These are phyloP conservation scores for Tiaroga cobitis DNA, from an alignment of 2,797 vertebrate species.

Conservation along the genomic window DNA sequence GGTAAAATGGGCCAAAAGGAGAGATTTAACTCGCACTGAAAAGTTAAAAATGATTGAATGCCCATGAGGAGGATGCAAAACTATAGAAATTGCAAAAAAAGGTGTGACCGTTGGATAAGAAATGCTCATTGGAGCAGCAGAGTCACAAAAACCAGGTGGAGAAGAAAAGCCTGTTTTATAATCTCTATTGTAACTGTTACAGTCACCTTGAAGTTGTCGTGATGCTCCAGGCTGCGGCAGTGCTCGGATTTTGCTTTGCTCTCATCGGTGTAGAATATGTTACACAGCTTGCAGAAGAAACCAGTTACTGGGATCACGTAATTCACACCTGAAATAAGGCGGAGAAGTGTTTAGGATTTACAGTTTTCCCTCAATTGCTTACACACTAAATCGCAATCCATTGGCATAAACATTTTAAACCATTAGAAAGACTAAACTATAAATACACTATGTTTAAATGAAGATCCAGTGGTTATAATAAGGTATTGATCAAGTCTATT, in stretches of 20 bases:
- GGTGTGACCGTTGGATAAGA: neutral
- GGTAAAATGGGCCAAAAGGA: neutral
- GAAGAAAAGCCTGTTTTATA: neutral
- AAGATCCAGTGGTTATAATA: neutral
- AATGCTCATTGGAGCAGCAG: neutral
- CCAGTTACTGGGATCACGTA: slow-evolving; percentile 87
- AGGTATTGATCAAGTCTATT: neutral
- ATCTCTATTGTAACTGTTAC: neutral
- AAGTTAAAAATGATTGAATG: neutral
- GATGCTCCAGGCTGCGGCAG: slow-evolving; percentile 88
- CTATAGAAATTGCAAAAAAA: neutral
- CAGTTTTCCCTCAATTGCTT: too few species aligned
- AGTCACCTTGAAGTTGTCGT: slow-evolving; percentile 86
- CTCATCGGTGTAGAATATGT: slow-evolving; percentile 87
- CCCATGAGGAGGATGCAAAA: neutral
- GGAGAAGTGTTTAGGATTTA: neutral
- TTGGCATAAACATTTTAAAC: neutral
- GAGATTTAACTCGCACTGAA: neutral
- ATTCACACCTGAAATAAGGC: slow-evolving; percentile 75
- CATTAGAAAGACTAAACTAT: too few species aligned
- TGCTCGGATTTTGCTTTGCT: slow-evolving; percentile 84
- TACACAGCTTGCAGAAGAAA: slow-evolving; percentile 90
- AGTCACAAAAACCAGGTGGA: neutral
- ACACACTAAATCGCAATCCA: neutral
- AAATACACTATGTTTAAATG: neutral